A percentile compares a stretch with the other conserved stretches of the same genome.
Evolutionary conservation across 2,797 vertebrate genomes (phyloP).

Genomic region (Cheirogaleus major): DNA sequence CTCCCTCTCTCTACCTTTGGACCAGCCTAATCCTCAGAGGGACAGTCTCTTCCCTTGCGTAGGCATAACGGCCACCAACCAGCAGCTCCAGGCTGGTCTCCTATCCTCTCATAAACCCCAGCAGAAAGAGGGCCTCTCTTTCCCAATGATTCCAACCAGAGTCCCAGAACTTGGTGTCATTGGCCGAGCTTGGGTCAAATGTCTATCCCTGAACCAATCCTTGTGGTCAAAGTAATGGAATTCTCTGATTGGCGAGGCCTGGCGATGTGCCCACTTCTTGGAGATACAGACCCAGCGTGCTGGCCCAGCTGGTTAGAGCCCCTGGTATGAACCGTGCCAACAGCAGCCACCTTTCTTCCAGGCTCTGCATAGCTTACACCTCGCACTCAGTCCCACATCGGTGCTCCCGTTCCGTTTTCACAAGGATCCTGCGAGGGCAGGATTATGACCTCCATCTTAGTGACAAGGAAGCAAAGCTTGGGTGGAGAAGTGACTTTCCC

Average conservation of each 20-base stretch:
- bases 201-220: background rate
- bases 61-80: background rate
- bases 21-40: background rate
- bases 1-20: background rate
- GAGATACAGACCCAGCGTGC: background rate
- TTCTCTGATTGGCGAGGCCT: background rate
- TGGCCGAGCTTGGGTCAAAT: background rate
- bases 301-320: background rate
- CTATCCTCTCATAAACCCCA: background rate
- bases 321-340: background rate
- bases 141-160: background rate
- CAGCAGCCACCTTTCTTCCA: background rate
- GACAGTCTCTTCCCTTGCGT: background rate
- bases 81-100: background rate
- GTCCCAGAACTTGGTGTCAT: background rate
- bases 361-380: background rate
- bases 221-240: background rate
- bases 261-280: background rate
- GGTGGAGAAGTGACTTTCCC: background rate
- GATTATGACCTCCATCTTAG: background rate
- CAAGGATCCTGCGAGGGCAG: background rate
- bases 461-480: background rate
- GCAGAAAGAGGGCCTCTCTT: background rate
- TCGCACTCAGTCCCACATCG: background rate
- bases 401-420: background rate